Evolutionary conservation across 2,888 invertebrate genomes (phyloP), one percentile per base, ranked within the genome.

Genomic region (Nemapogon koenigi): DNA sequence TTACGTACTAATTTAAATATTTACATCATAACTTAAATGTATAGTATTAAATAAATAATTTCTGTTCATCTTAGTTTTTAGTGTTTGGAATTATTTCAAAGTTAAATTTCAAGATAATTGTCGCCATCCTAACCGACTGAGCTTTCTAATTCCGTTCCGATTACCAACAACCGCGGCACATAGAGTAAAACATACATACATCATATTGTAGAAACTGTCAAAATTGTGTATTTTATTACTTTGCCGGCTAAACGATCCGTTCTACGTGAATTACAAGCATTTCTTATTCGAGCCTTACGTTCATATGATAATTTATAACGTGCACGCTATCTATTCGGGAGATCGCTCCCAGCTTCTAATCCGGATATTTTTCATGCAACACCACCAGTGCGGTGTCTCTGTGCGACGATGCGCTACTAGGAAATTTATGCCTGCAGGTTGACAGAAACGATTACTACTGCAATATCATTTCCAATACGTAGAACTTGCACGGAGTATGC

Each of bases 271-370:
- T 76, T 76, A 78, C 73, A 76, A 63, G 75, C 59, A 70, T 36
- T 73, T 73, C 71, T 69, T 76, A 75, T 78, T 76, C 60, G 71
- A 65, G 63, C 64, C 67, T 68, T 68, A 62, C 69, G 66, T 70
- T 69, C 70, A 71, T 71, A 51, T 48, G 59, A 70, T 78, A 75
- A 78, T 76, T 78, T 78, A 78, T 78, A 66, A 68, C 64, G 62
- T 63, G 59, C 4, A 10, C 50, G 59, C 72, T 78, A 78, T 78
- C 78, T 66, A 55, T 53, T 41, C 57, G 53, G 55, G 49, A 54
- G 70, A 78, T 78, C 78, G 75, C 67, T 66, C 70, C 70, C 59
- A 59, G 57, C 68, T 60, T 68, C 70, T 76, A 78, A 78, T 76
- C 78, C 72, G 65, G 62, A 62, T 71, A 78, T 78, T 78, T 78